Evolutionary conservation across 1,140 invertebrate genomes (phyloP), one percentile per base, ranked within the genome.

Genomic region (Scylla paramamosain): DNA sequence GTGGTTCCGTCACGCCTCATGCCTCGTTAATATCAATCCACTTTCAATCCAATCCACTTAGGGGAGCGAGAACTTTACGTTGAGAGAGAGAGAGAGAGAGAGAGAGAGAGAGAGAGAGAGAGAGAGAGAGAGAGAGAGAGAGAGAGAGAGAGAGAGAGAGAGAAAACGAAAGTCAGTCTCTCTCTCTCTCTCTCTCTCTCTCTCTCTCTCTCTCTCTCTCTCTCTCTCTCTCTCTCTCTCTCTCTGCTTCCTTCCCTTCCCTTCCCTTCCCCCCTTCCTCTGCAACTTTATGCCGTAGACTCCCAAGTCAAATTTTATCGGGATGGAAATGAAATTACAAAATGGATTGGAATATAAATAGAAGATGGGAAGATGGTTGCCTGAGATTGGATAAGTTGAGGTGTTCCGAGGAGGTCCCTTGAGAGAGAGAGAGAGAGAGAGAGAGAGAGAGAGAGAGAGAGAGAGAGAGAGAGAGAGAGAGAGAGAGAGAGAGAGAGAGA

Each of bases 331-430:
- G 82, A 93, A 93, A 93, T 93, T 93, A 93, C 92, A 93, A 93
- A 93, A 87, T 93, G 92, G 92, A 93, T 93, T 93, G 84, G 92
- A 93, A 93, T 93, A 93, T 93, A 93, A 88, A 93, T 88, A 93
- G 92, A 88, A 93, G 87, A 93, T 59, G 92, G 82, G 46, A 59
- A 77, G 48, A 59, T 31, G 92, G 92, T 93, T 29, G 45, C n/a
- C 92, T 28, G 83, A 93, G 92, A 31, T 82, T 93, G 92, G 92
- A 48, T 86, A 52, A 48, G 89, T 20, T 91, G 89, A 77, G 67
- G 67, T 77, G 67, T 77, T 77, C 25, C 67, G 20, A n/a, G 67
- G 67, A 20, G 6, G 67, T 77, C n/a, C 25, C 67, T 25, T n/a
- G 67, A 77, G 67, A 77, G 67, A 77, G 39, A 89, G 88, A 90